These are phyloP conservation scores for Tenthredo distinguenda DNA, from an alignment of 2,888 invertebrate species.

Conservation along the genomic window DNA sequence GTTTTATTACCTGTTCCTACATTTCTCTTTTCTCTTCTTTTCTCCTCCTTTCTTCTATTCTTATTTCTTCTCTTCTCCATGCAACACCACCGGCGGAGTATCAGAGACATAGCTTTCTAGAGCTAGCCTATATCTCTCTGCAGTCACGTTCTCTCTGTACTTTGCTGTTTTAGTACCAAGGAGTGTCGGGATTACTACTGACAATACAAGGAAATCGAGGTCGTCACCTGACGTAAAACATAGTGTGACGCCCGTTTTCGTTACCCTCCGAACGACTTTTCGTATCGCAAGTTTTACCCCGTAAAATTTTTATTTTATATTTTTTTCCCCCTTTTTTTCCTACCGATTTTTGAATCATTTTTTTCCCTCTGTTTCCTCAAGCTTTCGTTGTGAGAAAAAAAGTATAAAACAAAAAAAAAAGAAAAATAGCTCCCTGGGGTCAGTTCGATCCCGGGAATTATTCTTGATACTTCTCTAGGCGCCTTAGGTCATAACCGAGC, in stretches of 20 bases:
- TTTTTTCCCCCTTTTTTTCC: background rate
- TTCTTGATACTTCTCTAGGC: background rate
- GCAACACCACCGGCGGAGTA: background rate
- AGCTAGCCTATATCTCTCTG: background rate
- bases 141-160: slow-evolving; percentile 12
- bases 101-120: background rate
- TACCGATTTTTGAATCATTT: background rate
- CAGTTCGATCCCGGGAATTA: background rate
- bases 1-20: slow-evolving; percentile 43
- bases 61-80: background rate
- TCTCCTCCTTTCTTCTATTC: background rate
- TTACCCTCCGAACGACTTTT: background rate
- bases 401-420: background rate
- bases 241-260: background rate
- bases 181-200: slow-evolving; percentile 39
- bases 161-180: slow-evolving; percentile 35
- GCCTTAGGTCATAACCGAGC: slow-evolving; percentile 5
- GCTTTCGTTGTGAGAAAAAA: background rate
- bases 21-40: background rate
- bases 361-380: background rate
- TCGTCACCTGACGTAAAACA: background rate
- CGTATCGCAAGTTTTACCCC: no score
- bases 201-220: slow-evolving; percentile 30
- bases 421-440: background rate
- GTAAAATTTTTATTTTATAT: no score